These are phyloP conservation scores for Augochlora pura DNA, from an alignment of 1,140 invertebrate genomes.

Conservation along the genomic window DNA sequence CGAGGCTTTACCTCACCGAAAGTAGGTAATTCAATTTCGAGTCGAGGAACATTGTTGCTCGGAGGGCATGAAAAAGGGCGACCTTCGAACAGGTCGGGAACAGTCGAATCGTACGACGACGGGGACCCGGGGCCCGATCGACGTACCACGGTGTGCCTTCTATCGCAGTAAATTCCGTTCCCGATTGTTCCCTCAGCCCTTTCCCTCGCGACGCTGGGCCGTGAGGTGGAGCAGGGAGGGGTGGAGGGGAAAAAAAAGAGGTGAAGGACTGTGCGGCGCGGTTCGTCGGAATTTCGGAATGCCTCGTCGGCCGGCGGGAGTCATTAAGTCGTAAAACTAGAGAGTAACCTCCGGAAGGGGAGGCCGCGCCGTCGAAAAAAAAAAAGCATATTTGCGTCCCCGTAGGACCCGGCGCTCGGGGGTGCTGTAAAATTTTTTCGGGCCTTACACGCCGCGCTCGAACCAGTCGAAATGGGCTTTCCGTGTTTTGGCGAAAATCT, in stretches of 20 bases:
- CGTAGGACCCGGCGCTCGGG: not conserved
- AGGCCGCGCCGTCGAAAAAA: not conserved
- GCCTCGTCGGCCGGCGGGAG: conserved; percentile 5
- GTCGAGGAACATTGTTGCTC: too few species aligned
- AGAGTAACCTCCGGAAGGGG: conserved; percentile 2
- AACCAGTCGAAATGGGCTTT: conserved; percentile 26
- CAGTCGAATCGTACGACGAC: not conserved
- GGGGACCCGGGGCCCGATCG: not conserved
- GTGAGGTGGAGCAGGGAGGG: not conserved
- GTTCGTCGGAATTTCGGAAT: conserved; percentile 33
- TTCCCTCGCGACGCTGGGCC: not conserved
- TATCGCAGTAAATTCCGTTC: conserved; percentile 8
- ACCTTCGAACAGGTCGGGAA: not conserved
- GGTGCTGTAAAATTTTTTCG: conserved; percentile 34
- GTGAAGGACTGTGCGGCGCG: not conserved
- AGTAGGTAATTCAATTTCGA: too few species aligned
- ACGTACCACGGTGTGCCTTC: not conserved
- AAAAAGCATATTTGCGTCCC: conserved; percentile 33
- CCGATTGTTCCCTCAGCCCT: conserved; percentile 18
- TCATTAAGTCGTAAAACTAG: conserved; percentile 53
- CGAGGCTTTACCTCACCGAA: too few species aligned
- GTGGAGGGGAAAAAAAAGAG: not conserved
- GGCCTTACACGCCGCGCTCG: not conserved
- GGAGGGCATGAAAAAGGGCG: too few species aligned
- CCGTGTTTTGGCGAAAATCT: conserved; percentile 14